These are phyloP conservation scores for Aurelia coerulea DNA, from an alignment of 30 jellyfish, hydroid and myxozoan species.

Conservation along the genomic window DNA sequence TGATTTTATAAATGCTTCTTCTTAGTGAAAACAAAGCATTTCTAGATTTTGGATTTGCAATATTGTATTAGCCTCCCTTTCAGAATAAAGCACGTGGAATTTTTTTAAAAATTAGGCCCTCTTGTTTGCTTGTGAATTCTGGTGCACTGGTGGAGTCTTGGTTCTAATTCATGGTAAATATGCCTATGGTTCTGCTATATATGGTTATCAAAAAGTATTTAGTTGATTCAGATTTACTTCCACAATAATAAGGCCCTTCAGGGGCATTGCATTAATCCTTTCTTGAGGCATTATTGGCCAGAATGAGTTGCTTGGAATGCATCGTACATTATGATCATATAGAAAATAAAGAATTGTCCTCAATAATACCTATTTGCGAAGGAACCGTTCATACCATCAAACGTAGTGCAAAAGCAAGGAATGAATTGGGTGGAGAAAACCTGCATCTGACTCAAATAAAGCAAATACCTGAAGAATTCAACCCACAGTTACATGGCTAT, in stretches of 20 bases:
- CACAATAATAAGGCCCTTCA: not conserved
- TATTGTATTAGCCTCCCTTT: conserved; percentile 3
- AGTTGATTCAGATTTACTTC: conserved; percentile 1
- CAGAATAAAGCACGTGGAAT: not conserved
- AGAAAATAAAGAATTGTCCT: conserved; percentile 4
- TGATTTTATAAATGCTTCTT: not conserved
- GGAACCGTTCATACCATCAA: conserved; percentile 31
- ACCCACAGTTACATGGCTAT: conserved; percentile 35
- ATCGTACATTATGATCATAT: conserved; percentile 14
- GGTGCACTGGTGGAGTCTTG: not conserved
- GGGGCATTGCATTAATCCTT: conserved; percentile 1
- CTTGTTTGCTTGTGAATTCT: not conserved
- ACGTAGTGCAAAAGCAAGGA: conserved; percentile 24
- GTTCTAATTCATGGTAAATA: conserved; percentile 1
- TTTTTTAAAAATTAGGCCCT: not conserved
- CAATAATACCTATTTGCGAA: conserved; percentile 14
- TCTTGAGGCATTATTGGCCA: conserved; percentile 5
- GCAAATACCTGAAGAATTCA: conserved; percentile 30
- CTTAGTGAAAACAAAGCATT: not conserved
- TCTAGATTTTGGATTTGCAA: not conserved
- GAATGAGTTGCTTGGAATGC: conserved; percentile 36
- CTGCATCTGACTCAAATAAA: conserved; percentile 34
- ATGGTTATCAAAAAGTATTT: not conserved
- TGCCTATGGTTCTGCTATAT: not conserved
- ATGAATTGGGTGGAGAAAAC: conserved; percentile 25